These are phyloP conservation scores for Lepus europaeus DNA, from an alignment of 2,113 vertebrate species.

Conservation along the genomic window DNA sequence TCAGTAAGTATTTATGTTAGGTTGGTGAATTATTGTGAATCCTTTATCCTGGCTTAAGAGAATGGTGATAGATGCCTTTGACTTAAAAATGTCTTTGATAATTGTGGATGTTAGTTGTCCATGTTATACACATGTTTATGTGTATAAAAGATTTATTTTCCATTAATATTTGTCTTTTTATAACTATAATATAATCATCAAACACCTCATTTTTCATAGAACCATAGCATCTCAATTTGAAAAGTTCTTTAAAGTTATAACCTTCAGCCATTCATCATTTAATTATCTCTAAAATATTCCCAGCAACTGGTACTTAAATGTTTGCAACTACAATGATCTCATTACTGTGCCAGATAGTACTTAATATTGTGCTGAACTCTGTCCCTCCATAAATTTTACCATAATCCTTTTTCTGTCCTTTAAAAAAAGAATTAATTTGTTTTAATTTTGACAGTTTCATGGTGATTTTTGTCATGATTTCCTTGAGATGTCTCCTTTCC, in stretches of 20 bases:
- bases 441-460: background rate
- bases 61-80: background rate
- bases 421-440: background rate
- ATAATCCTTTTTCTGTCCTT: background rate
- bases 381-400: background rate
- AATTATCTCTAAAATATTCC: background rate
- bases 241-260: background rate
- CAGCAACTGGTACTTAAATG: background rate
- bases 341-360: background rate
- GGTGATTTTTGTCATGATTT: background rate
- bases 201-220: background rate
- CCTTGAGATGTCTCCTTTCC: background rate
- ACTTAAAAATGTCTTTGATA: background rate
- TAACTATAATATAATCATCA: background rate
- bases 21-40: background rate
- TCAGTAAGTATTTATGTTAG: background rate
- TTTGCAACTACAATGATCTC: background rate
- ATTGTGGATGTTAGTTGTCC: background rate
- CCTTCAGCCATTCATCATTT: background rate
- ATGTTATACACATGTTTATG: background rate
- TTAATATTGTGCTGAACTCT: background rate
- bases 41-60: background rate
- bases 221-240: background rate
- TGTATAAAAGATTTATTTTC: background rate
- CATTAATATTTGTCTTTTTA: background rate